A percentile compares a stretch with the other conserved stretches of the same genome.
Evolutionary conservation across 2,888 invertebrate species (phyloP).

Genomic region (Sinopyrophorus schimmeli): DNA sequence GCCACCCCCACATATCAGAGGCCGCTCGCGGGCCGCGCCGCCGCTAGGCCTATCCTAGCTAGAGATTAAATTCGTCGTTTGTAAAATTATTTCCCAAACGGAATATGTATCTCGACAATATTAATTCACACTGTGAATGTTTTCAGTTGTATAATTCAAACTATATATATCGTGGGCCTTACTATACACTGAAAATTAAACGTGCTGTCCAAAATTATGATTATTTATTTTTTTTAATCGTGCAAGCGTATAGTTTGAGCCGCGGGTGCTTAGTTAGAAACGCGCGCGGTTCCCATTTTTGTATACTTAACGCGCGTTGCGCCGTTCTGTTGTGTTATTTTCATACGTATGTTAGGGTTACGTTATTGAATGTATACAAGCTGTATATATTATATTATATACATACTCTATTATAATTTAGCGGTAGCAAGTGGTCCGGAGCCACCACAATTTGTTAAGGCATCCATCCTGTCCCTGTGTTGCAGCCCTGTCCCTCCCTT

Average conservation of each 20-base stretch:
- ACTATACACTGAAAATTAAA: conserved; percentile 58
- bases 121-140: conserved; percentile 56
- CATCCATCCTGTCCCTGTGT: conserved; percentile 54
- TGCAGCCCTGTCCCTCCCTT: conserved; percentile 48
- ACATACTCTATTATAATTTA: conserved; percentile 53
- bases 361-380: conserved; percentile 56
- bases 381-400: conserved; percentile 56
- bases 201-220: conserved; percentile 57
- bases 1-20: conserved; percentile 53
- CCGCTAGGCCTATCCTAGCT: conserved; percentile 39
- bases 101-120: conserved; percentile 54
- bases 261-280: conserved; percentile 35
- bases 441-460: conserved; percentile 53
- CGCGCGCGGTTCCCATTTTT: conserved; percentile 45
- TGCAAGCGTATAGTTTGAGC: conserved; percentile 41
- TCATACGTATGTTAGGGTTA: conserved; percentile 52
- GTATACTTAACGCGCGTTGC: conserved; percentile 50
- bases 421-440: conserved; percentile 54
- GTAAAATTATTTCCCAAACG: conserved; percentile 51
- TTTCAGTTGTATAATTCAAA: conserved; percentile 58
- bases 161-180: conserved; percentile 60
- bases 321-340: conserved; percentile 51
- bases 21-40: conserved; percentile 52
- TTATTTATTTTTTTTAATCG: conserved; percentile 42
- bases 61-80: conserved; percentile 44